These are phyloP conservation scores for Bombyx huttoni DNA, from an alignment of 2,888 invertebrate species.

Conservation along the genomic window DNA sequence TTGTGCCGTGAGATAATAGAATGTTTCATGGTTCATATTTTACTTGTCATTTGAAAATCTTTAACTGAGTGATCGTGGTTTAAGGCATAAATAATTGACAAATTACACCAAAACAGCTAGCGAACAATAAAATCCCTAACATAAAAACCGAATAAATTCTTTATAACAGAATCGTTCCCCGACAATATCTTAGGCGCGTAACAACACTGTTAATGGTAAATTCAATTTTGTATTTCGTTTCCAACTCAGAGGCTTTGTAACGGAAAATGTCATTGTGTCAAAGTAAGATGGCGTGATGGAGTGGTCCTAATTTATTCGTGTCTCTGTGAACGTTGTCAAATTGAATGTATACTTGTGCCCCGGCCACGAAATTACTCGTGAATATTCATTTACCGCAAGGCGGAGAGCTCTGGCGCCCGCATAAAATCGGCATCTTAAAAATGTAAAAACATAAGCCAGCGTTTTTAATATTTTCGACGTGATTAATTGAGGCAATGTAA, in stretches of 20 bases:
- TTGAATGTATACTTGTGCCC: slow-evolving; percentile 19
- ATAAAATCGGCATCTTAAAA: slow-evolving; percentile 6
- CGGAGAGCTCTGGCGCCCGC: slow-evolving; percentile 4
- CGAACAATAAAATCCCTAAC: not conserved
- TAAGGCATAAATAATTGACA: no score
- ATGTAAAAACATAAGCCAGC: not conserved
- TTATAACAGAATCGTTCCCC: not conserved
- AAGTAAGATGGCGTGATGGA: slow-evolving; percentile 23
- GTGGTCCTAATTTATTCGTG: slow-evolving; percentile 27
- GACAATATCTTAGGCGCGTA: not conserved
- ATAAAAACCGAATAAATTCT: not conserved
- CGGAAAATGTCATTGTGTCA: slow-evolving; percentile 15
- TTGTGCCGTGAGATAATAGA: no score
- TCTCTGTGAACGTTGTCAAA: slow-evolving; percentile 12
- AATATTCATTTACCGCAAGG: slow-evolving; percentile 17
- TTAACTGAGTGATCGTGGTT: no score
- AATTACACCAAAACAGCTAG: not conserved
- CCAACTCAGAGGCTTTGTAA: slow-evolving; percentile 16
- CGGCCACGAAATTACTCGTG: slow-evolving; percentile 15
- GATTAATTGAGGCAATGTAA: not conserved
- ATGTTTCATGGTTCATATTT: no score
- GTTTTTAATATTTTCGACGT: not conserved
- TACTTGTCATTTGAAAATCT: no score
- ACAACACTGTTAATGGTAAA: not conserved
- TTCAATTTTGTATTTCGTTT: slow-evolving; percentile 3